Conservation (phyloP, 2,797 vertebrate species). For the Odontamblyopus rebecca region DNA sequence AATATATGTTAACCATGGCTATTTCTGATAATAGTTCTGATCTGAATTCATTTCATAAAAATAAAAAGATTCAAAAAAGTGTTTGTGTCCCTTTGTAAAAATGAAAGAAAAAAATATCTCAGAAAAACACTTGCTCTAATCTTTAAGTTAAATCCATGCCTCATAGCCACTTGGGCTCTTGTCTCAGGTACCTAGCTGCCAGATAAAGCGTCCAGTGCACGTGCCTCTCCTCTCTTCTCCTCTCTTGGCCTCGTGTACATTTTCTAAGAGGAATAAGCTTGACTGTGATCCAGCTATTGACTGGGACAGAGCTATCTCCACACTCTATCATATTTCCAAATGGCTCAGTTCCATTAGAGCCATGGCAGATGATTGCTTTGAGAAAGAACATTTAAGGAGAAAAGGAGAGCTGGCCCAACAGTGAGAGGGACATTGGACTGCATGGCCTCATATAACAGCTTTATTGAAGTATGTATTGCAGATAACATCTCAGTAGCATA, state of each 20-base stretch:
- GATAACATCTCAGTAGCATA: conserved; percentile 34
- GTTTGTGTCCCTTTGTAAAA: no score
- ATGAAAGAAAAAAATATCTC: neutral
- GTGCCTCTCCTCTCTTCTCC: conserved; percentile 12
- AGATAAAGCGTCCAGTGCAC: conserved; percentile 6
- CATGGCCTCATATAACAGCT: conserved; percentile 27
- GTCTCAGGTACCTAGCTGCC: conserved; percentile 17
- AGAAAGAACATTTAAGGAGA: conserved; percentile 52
- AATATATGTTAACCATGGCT: no score
- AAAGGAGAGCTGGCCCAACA: conserved; percentile 27
- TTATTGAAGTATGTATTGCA: conserved; percentile 28
- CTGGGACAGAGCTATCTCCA: conserved; percentile 42
- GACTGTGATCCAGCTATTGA: conserved; percentile 56
- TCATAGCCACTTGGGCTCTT: neutral
- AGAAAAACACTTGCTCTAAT: neutral
- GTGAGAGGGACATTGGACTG: conserved; percentile 37
- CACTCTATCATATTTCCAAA: conserved; percentile 54
- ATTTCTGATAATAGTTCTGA: no score
- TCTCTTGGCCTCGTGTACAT: conserved; percentile 37
- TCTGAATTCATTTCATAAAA: no score
- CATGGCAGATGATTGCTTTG: conserved; percentile 44
- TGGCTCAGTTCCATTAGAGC: conserved; percentile 56
- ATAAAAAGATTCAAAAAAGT: no score
- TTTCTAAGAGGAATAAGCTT: conserved; percentile 47
- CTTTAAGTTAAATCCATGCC: conserved; percentile 4